These are phyloP conservation scores for Muscicapa comitata DNA, from an alignment of 2,797 vertebrate genomes.

Conservation along the genomic window DNA sequence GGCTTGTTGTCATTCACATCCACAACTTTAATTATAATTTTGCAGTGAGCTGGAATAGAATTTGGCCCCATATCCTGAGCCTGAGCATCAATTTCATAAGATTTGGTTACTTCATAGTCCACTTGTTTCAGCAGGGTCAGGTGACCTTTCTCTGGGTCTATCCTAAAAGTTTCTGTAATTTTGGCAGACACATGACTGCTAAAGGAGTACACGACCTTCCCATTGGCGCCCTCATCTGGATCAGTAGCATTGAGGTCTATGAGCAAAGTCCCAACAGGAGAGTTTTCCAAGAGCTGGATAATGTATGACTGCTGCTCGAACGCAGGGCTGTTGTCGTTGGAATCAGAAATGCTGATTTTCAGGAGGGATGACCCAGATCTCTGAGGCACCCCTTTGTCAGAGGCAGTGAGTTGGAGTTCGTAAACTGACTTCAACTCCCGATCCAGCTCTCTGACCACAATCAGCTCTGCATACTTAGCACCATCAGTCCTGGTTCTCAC, in stretches of 20 bases:
- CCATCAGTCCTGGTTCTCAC: constrained; percentile 90
- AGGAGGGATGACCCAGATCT: constrained; percentile 89
- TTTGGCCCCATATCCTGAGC: constrained; percentile 96
- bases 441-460: constrained; percentile 90
- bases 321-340: constrained; percentile 94
- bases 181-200: constrained; percentile 91
- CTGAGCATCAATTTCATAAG: constrained; percentile 93
- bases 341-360: constrained; percentile 93
- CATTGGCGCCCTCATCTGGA: constrained; percentile 95
- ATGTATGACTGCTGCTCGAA: constrained; percentile 89
- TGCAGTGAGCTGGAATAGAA: constrained; percentile 95
- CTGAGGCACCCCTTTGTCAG: constrained; percentile 89
- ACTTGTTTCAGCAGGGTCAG: constrained; percentile 91
- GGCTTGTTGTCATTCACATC: constrained; percentile 98
- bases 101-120: constrained; percentile 89
- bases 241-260: constrained; percentile 96
- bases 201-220: constrained; percentile 92
- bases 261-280: constrained; percentile 86
- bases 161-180: constrained; percentile 91
- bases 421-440: constrained; percentile 88
- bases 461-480: constrained; percentile 92
- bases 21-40: constrained; percentile 92
- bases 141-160: constrained; percentile 89
- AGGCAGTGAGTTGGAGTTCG: constrained; percentile 90
- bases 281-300: constrained; percentile 87